Percentiles rank a stretch among this genome's conserved stretches.
Conservation (phyloP, 2,113 vertebrate species). For the Stigmatopora nigra region DNA sequence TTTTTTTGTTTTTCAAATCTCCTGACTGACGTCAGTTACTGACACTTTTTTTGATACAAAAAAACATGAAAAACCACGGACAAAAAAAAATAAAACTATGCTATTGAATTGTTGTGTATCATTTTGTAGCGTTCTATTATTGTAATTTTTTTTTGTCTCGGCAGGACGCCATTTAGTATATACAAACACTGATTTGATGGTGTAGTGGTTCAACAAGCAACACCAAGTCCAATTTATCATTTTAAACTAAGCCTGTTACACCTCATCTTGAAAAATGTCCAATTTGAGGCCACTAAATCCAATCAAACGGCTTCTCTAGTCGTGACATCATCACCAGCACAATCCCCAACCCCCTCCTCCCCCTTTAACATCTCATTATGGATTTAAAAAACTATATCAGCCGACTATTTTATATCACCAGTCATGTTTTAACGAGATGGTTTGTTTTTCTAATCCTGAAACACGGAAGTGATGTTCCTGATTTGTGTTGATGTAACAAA, state of each 20-base stretch:
- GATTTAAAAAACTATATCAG: slow-evolving; percentile 19
- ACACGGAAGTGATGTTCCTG: slow-evolving; percentile 51
- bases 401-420: slow-evolving; percentile 43
- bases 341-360: slow-evolving; percentile 18
- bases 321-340: slow-evolving; percentile 36
- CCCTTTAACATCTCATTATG: slow-evolving; percentile 20
- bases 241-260: not conserved
- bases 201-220: not conserved
- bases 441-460: slow-evolving; percentile 33
- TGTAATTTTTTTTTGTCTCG: slow-evolving; percentile 3
- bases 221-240: not conserved
- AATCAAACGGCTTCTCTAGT: not conserved
- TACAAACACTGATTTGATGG: not conserved
- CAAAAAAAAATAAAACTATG: slow-evolving; percentile 54
- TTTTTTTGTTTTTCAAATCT: slow-evolving; percentile 44
- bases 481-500: slow-evolving; percentile 56
- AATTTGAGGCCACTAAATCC: not conserved
- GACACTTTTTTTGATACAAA: slow-evolving; percentile 64
- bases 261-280: slow-evolving; percentile 2
- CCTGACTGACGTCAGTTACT: slow-evolving; percentile 71
- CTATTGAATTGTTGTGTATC: slow-evolving; percentile 60
- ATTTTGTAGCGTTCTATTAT: slow-evolving; percentile 54
- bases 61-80: slow-evolving; percentile 35
- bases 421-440: slow-evolving; percentile 29
- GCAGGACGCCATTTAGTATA: not conserved